Evolutionary conservation across 1,140 invertebrate genomes (phyloP).

Genomic region (Wasmannia auropunctata): DNA sequence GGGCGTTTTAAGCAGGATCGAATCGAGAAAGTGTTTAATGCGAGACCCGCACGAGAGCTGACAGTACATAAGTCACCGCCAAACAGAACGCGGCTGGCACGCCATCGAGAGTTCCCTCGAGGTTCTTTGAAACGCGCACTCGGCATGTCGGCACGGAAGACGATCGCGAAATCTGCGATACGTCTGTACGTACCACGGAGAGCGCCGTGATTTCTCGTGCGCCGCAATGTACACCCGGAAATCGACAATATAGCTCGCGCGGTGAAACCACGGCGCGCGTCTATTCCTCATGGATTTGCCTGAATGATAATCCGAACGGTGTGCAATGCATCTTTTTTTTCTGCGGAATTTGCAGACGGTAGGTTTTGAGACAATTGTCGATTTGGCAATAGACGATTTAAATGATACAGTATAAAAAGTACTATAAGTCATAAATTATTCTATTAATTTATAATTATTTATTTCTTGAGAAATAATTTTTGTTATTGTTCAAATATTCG

Average conservation of each 20-base stretch:
- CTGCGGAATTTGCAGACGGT: neutral
- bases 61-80: conserved; percentile 63
- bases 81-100: conserved; percentile 34
- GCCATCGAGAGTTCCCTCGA: conserved; percentile 28
- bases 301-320: conserved; percentile 17
- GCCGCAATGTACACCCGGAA: conserved; percentile 57
- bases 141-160: conserved; percentile 43
- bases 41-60: conserved; percentile 46
- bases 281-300: conserved; percentile 43
- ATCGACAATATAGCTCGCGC: conserved; percentile 1
- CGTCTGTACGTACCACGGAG: conserved; percentile 13
- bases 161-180: conserved; percentile 49
- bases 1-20: conserved; percentile 71
- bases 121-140: conserved; percentile 15
- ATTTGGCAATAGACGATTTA: neutral
- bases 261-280: neutral
- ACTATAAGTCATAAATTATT: neutral
- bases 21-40: conserved; percentile 76
- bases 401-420: neutral
- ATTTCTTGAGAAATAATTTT: neutral
- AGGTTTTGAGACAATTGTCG: neutral
- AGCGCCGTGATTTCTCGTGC: conserved; percentile 19
- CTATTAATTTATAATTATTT: neutral
- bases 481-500: too few relatives aligned
- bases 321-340: conserved; percentile 21